phyloP scores from a whole-genome alignment of 1,140 invertebrate species.

The Palaemon carinicauda region DNA sequence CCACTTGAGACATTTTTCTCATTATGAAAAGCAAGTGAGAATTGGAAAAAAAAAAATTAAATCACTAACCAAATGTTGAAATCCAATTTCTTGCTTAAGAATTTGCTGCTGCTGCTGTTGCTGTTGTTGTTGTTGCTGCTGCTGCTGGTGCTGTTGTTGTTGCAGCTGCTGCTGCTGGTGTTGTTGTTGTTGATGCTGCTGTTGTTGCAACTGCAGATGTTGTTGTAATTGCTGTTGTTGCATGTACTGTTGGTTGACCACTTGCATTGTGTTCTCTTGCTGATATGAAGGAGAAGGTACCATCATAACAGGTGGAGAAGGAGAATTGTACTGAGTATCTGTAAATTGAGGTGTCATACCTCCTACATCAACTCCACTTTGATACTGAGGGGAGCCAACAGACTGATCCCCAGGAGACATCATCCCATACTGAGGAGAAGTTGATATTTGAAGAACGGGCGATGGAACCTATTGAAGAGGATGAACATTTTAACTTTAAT shows the following conservation, averaged over 20 bases:
- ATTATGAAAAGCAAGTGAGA: neutral
- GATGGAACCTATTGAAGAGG: constrained; percentile 43
- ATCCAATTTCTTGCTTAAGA: neutral
- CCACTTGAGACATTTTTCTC: too few relatives aligned
- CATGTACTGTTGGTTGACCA: constrained; percentile 10
- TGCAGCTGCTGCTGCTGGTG: constrained; percentile 7
- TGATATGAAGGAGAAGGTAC: constrained; percentile 38
- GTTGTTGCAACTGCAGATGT: constrained; percentile 24
- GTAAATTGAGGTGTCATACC: constrained; percentile 7
- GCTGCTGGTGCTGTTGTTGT: neutral
- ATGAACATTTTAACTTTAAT: too few relatives aligned
- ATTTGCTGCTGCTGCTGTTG: neutral
- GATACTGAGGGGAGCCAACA: constrained; percentile 34
- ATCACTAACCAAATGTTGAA: constrained; percentile 25
- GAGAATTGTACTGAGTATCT: neutral
- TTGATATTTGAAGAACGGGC: constrained; percentile 22
- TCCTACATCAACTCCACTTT: neutral
- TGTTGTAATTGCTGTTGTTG: constrained; percentile 17
- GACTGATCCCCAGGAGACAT: constrained; percentile 38
- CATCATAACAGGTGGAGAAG: constrained; percentile 48
- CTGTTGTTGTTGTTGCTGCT: constrained; percentile 17
- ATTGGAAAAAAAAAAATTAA: neutral
- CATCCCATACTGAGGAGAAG: constrained; percentile 35
- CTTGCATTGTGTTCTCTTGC: constrained; percentile 5
- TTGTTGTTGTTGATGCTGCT: constrained; percentile 29